A percentile compares a stretch with the other conserved stretches of the same genome.
Conservation (phyloP, 1,140 invertebrate genomes). For the Ectropis grisescens region DNA sequence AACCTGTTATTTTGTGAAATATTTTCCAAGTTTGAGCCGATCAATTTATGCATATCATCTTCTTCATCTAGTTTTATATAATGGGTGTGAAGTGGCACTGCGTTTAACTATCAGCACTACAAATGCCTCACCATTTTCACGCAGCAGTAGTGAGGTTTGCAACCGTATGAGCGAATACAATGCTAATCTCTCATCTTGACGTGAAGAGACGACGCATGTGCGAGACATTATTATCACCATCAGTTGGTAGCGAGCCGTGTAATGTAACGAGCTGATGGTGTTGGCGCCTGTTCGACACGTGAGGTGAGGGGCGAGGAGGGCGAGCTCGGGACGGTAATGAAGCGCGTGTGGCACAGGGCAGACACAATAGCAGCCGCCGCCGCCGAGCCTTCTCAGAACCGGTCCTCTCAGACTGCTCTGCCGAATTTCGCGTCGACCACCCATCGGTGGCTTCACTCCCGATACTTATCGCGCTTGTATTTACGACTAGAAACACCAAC, state of each 20-base stretch:
- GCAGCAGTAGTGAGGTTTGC: too few relatives aligned
- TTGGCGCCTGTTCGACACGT: conserved; percentile 15
- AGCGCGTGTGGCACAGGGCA: conserved; percentile 39
- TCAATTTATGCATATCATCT: too few relatives aligned
- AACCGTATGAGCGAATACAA: too few relatives aligned
- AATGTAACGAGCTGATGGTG: conserved; percentile 3
- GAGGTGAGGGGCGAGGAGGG: conserved; percentile 3
- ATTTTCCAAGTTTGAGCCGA: too few relatives aligned
- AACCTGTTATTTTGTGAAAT: too few relatives aligned
- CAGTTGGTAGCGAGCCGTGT: neutral
- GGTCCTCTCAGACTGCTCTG: conserved; percentile 39
- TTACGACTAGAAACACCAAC: conserved; percentile 50
- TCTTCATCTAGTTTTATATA: too few relatives aligned
- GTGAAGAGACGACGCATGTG: too few relatives aligned
- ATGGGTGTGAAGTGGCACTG: too few relatives aligned
- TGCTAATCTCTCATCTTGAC: too few relatives aligned
- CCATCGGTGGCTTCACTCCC: conserved; percentile 30
- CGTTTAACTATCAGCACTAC: too few relatives aligned
- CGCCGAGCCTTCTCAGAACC: conserved; percentile 47
- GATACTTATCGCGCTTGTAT: conserved; percentile 56
- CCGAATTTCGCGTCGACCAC: conserved; percentile 61
- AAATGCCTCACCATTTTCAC: too few relatives aligned
- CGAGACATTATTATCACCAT: too few relatives aligned
- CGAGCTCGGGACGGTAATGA: conserved; percentile 28
- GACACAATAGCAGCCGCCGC: conserved; percentile 44